Percentiles rank a stretch among this genome's conserved stretches.
Conservation (phyloP, 2,888 invertebrate species). For the Apoda limacodes region DNA sequence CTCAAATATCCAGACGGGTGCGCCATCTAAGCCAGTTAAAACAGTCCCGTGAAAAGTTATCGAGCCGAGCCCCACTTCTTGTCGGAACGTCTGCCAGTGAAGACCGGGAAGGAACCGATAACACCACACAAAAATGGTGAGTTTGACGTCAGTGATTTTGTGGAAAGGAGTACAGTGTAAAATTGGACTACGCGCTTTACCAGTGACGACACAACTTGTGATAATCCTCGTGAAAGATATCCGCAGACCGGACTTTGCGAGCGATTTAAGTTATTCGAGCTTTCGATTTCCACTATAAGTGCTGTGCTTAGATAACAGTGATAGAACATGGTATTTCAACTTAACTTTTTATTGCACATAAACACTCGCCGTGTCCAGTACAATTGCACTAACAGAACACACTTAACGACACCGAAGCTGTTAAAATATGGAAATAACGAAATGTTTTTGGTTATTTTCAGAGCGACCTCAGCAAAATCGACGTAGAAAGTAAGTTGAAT, state of each 20-base stretch:
- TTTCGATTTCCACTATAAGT: constrained; percentile 20
- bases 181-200: constrained; percentile 42
- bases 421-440: constrained; percentile 47
- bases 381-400: constrained; percentile 31
- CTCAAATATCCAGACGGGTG: constrained; percentile 73
- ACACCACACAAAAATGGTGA: constrained; percentile 78
- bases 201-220: constrained; percentile 42
- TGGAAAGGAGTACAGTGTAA: constrained; percentile 60
- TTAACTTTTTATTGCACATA: constrained; percentile 26
- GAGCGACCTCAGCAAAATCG: constrained; percentile 89
- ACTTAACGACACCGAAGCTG: constrained; percentile 34
- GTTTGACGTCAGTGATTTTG: constrained; percentile 61
- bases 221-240: constrained; percentile 38
- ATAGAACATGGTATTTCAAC: constrained; percentile 41
- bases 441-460: constrained; percentile 71
- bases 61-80: constrained; percentile 79
- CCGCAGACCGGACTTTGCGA: constrained; percentile 57
- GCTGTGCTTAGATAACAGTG: constrained; percentile 54
- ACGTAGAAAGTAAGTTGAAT: constrained; percentile 92
- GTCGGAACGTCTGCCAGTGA: constrained; percentile 80
- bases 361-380: constrained; percentile 33
- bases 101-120: constrained; percentile 74
- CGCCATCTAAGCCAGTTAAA: constrained; percentile 83
- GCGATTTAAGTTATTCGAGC: constrained; percentile 26
- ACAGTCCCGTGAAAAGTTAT: constrained; percentile 75